Conservation (phyloP, 92 coral and sea anemone genomes). For the Galaxea fascicularis region DNA sequence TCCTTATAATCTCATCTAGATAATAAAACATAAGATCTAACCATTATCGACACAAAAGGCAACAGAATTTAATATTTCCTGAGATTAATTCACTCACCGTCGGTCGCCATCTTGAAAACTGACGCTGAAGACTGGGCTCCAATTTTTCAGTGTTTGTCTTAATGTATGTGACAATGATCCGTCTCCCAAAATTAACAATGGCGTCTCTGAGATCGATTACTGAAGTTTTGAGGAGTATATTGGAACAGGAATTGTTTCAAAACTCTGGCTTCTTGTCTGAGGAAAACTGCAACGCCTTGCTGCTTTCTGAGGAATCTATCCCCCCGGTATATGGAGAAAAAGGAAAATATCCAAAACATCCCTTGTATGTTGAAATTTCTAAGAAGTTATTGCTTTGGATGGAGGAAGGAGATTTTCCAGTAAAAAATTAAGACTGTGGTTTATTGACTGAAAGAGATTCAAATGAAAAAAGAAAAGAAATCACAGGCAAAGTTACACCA, state of each 20-base stretch:
- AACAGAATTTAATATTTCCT: background rate
- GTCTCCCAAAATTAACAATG: slow-evolving; percentile 3
- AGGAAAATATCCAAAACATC: slow-evolving; percentile 62
- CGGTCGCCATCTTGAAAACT: slow-evolving; percentile 67
- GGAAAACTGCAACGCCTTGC: slow-evolving; percentile 22
- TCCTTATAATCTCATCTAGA: slow-evolving; percentile 88
- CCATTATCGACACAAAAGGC: background rate
- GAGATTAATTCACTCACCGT: slow-evolving; percentile 42
- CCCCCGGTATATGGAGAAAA: background rate
- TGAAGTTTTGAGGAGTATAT: background rate
- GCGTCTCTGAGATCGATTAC: background rate
- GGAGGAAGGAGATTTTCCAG: slow-evolving; percentile 57
- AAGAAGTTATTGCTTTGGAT: slow-evolving; percentile 68
- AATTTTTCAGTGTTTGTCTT: background rate
- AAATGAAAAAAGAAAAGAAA: slow-evolving; percentile 9
- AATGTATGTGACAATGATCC: background rate
- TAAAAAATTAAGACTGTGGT: slow-evolving; percentile 41
- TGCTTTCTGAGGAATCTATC: slow-evolving; percentile 16
- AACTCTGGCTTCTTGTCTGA: slow-evolving; percentile 1
- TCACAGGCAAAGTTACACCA: slow-evolving; percentile 20
- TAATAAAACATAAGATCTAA: slow-evolving; percentile 8
- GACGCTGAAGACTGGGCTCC: slow-evolving; percentile 2
- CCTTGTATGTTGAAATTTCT: slow-evolving; percentile 76
- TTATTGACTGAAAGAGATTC: slow-evolving; percentile 60
- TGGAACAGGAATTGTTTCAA: background rate